Conservation (phyloP, 2,113 vertebrate species). For the Corydoras sp. region DNA sequence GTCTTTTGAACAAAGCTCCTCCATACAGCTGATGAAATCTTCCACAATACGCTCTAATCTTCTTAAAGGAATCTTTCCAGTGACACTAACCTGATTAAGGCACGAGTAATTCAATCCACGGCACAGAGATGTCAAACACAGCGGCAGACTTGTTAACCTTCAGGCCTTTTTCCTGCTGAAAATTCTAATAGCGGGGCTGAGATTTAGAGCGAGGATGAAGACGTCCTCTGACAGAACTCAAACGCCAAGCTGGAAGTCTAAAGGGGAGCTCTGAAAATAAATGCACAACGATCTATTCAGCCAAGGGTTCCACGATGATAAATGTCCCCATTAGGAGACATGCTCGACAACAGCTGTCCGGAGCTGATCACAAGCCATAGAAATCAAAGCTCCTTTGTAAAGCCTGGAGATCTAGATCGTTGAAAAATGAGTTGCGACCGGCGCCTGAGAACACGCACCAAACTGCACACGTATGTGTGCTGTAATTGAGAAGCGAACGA, state of each 20-base stretch:
- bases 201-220: not conserved
- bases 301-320: not conserved
- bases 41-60: conserved; percentile 38
- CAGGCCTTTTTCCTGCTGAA: conserved; percentile 28
- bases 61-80: conserved; percentile 44
- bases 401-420: not conserved
- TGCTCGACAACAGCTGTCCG: not conserved
- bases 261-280: not conserved
- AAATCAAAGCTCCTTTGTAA: not conserved
- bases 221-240: not conserved
- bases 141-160: conserved; percentile 32
- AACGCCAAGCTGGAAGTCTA: not conserved
- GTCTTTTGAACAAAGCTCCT: conserved; percentile 3
- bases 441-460: too few species aligned
- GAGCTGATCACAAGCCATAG: not conserved
- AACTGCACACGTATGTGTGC: too few species aligned
- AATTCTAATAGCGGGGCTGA: not conserved
- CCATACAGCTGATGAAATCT: conserved; percentile 29
- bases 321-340: not conserved
- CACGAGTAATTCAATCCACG: conserved; percentile 35
- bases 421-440: not conserved
- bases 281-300: not conserved
- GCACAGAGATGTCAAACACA: conserved; percentile 40
- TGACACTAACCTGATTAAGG: conserved; percentile 46
- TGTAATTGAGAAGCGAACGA: too few species aligned